phyloP scores from a whole-genome alignment of 1,140 invertebrate genomes.

The Ceratosolen fusciceps region DNA sequence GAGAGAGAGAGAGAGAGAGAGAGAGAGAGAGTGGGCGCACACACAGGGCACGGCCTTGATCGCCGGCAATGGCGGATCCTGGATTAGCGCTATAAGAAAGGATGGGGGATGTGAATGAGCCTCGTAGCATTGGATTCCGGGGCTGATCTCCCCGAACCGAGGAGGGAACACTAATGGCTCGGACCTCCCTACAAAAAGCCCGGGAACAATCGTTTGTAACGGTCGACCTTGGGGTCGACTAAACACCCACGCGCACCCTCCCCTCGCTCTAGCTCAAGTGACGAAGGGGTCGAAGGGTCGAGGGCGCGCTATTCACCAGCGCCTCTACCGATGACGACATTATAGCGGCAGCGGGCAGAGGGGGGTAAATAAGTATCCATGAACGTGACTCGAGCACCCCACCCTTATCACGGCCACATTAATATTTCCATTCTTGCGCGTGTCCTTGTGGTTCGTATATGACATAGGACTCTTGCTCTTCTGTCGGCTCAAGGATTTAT shows the following conservation, averaged over 20 bases:
- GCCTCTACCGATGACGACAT: not conserved
- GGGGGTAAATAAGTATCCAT: not conserved
- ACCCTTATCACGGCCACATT: no score
- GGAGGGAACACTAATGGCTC: not conserved
- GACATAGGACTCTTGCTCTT: no score
- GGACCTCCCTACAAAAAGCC: not conserved
- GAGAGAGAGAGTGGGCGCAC: not conserved
- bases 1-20: no score
- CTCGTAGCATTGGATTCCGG: no score
- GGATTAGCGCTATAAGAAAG: no score
- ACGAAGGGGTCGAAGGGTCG: conserved; percentile 26
- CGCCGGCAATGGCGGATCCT: not conserved
- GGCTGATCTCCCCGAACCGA: not conserved
- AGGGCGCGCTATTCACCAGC: conserved; percentile 5
- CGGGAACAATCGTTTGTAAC: conserved; percentile 33
- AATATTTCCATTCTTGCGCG: no score
- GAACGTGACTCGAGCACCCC: not conserved
- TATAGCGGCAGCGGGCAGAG: not conserved
- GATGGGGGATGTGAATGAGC: no score
- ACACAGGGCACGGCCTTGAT: not conserved
- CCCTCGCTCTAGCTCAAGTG: conserved; percentile 7
- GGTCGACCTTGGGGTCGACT: conserved; percentile 24
- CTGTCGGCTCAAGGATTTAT: no score
- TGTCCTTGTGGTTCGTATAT: no score
- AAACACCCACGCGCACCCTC: not conserved